Percentiles rank a stretch among this genome's conserved stretches.
These are phyloP conservation scores for Zaprionus tsacasi DNA, from an alignment of 1,140 invertebrate species.

Conservation along the genomic window DNA sequence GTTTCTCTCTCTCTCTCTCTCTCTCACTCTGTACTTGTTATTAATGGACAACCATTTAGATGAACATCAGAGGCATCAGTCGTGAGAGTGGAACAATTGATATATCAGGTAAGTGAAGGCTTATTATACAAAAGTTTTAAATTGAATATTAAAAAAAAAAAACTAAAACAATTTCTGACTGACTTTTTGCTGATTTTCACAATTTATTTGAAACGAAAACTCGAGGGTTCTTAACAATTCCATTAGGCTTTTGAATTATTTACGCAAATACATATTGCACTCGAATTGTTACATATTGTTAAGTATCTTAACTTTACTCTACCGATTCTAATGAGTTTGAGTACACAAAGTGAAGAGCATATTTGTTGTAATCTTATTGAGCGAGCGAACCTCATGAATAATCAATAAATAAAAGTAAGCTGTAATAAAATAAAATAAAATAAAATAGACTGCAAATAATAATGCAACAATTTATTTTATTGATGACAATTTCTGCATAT, in stretches of 20 bases:
- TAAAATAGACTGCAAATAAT: conserved; percentile 25
- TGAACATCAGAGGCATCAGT: conserved; percentile 27
- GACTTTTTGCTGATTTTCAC: not conserved
- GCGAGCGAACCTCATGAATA: not conserved
- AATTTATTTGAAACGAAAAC: not conserved
- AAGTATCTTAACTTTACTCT: not conserved
- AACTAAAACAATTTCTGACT: not conserved
- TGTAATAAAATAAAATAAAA: not conserved
- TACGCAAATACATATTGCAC: conserved; percentile 28
- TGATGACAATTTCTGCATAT: conserved; percentile 61
- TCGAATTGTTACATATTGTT: conserved; percentile 9
- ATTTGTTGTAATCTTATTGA: conserved; percentile 3
- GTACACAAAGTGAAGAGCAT: not conserved
- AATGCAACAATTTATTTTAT: conserved; percentile 64
- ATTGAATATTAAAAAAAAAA: not conserved
- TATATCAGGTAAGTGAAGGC: not conserved
- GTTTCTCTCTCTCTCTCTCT: not conserved
- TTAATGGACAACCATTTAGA: conserved; percentile 41
- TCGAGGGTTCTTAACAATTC: conserved; percentile 12
- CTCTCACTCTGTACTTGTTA: conserved; percentile 11
- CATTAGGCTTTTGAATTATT: conserved; percentile 38
- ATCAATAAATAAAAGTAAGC: not conserved
- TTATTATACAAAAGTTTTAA: not conserved
- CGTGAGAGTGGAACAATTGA: not conserved
- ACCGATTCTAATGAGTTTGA: not conserved